Evolutionary conservation across 2,797 vertebrate genomes (phyloP).

Genomic region (Pseudomugil tenellus): DNA sequence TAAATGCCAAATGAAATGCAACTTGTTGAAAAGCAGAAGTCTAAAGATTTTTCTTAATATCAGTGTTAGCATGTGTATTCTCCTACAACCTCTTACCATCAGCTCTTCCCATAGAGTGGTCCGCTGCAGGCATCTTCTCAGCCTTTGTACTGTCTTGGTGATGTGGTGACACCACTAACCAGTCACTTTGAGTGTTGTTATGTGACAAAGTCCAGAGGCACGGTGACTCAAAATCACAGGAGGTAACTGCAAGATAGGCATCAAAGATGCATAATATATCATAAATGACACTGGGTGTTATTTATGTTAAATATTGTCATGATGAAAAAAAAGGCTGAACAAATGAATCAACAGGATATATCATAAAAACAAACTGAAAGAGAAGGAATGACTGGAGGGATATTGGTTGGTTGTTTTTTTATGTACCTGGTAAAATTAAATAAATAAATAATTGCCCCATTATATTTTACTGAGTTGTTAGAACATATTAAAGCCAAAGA

Average conservation of each 20-base stretch:
- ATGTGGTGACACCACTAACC: conserved; percentile 80
- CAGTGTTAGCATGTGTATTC: neutral
- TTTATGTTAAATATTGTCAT: too few species aligned
- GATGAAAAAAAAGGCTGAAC: too few species aligned
- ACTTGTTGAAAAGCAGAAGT: neutral
- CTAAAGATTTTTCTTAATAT: conserved; percentile 1
- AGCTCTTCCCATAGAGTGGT: conserved; percentile 78
- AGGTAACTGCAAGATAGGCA: conserved; percentile 70
- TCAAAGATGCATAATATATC: neutral
- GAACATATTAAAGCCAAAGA: neutral
- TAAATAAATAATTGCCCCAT: too few species aligned
- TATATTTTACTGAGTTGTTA: neutral
- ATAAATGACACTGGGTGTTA: too few species aligned
- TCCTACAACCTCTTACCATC: conserved; percentile 78
- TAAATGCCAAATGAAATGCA: conserved; percentile 10
- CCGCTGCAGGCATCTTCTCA: conserved; percentile 63
- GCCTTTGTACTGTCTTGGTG: conserved; percentile 58
- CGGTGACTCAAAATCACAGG: conserved; percentile 85
- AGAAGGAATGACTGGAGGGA: too few species aligned
- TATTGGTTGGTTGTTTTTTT: too few species aligned
- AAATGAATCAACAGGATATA: too few species aligned
- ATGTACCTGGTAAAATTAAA: too few species aligned
- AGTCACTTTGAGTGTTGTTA: conserved; percentile 82
- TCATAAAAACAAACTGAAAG: too few species aligned
- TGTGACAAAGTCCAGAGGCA: conserved; percentile 88